Evolutionary conservation across 2,888 invertebrate species (phyloP), one percentile per base, ranked within the genome.

Genomic region (Eudemis profundana): DNA sequence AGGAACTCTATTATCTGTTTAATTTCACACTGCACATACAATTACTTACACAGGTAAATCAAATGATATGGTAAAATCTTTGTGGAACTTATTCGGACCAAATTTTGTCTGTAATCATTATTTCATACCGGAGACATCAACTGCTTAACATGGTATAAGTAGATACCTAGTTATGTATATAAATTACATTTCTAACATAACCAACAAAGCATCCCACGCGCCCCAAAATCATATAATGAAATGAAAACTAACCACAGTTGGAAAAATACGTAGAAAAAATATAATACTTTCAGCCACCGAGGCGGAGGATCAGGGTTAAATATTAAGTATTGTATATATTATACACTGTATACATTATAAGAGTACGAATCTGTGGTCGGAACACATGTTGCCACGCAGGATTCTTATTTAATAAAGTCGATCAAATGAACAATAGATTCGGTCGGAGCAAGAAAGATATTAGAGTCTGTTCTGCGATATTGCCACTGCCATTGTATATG

Each of bases 381-480:
- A 73, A 75, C 80, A 80, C 77, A 78, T 82, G 81, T 79, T 78
- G 71, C 78, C 76, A 65, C 23, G 38, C 33, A 12, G 53, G 70
- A 73, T 69, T 72, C 68, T 74, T 76, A 74, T 77, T 78, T 74
- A 76, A 78, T 77, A 75, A 77, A 74, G 76, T 79, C 72, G 82
- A 83, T 83, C 85, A 82, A 84, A 86, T 84, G 84, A 85, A 86
- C 85, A 86, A 85, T 83, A 82, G 82, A 82, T 85, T 86, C 76
- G 78, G 78, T 64, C 66, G 67, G 63, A 72, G 74, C 74, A 79
- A 79, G 66, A 68, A 68, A 66, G 40, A 66, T 68, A 69, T 66
- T 61, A 66, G 54, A 40, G 38, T 7, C 36, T 17, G 44, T 33
- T 21, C 42, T 40, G 21, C 33, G 15, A 50, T 64, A 57, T 64